phyloP scores from a whole-genome alignment of 2,797 vertebrate species.

The Sebastes steindachneri region DNA sequence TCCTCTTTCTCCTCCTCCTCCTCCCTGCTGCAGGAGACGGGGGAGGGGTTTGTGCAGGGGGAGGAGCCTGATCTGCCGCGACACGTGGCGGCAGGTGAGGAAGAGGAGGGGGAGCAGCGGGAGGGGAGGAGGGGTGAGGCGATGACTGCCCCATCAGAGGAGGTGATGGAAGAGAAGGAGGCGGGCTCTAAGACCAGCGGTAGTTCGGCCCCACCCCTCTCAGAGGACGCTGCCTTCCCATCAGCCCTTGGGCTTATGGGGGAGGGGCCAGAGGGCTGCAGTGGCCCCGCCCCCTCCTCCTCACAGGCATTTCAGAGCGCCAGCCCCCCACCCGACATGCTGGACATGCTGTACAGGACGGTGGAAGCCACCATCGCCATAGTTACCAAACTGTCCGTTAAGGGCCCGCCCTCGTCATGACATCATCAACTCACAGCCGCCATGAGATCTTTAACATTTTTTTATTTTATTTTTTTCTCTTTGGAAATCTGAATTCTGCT shows the following conservation, averaged over 20 bases:
- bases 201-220: slow-evolving; percentile 41
- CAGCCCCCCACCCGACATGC: slow-evolving; percentile 90
- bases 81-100: slow-evolving; percentile 46
- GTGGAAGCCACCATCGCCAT: slow-evolving; percentile 95
- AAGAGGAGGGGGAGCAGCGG: slow-evolving; percentile 63
- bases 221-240: slow-evolving; percentile 85
- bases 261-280: slow-evolving; percentile 85
- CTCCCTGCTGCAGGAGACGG: slow-evolving; percentile 73
- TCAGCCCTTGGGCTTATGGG: slow-evolving; percentile 75
- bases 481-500: slow-evolving; percentile 28
- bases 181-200: slow-evolving; percentile 77
- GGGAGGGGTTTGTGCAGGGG: slow-evolving; percentile 63
- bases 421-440: slow-evolving; percentile 79
- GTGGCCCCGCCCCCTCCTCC: slow-evolving; percentile 76
- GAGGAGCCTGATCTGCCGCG: slow-evolving; percentile 71
- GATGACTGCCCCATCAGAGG: slow-evolving; percentile 80
- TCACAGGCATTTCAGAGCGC: slow-evolving; percentile 84
- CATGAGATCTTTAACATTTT: slow-evolving; percentile 30
- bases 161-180: slow-evolving; percentile 85
- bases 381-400: slow-evolving; percentile 92
- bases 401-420: slow-evolving; percentile 93
- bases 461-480: slow-evolving; percentile 8
- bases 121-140: slow-evolving; percentile 75
- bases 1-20: slow-evolving; percentile 80
- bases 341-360: slow-evolving; percentile 96